Percentiles rank a stretch among this genome's conserved stretches.
Conservation (phyloP, 2,888 invertebrate genomes). For the Eristalis pertinax region DNA sequence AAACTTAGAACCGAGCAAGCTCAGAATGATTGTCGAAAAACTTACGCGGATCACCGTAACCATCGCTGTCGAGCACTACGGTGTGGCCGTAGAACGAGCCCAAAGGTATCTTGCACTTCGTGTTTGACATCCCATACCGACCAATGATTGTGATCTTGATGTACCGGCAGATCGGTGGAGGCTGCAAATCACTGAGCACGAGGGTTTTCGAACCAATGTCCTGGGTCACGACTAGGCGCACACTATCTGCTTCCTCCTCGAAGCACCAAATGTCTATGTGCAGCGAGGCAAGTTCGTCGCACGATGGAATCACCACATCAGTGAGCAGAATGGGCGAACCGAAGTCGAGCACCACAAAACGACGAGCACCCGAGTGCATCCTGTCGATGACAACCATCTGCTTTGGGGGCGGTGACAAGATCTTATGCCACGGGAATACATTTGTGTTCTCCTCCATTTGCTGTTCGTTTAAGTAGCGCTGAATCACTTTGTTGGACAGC, state of each 20-base stretch:
- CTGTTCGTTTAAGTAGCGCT: constrained; percentile 74
- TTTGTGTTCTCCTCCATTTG: constrained; percentile 68
- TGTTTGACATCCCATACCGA: constrained; percentile 94
- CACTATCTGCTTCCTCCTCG: constrained; percentile 92
- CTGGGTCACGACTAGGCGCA: constrained; percentile 90
- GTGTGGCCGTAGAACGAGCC: constrained; percentile 97
- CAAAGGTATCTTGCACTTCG: constrained; percentile 93
- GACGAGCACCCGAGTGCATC: constrained; percentile 96
- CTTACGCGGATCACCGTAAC: constrained; percentile 78
- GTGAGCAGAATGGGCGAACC: constrained; percentile 93
- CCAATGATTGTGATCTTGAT: constrained; percentile 96
- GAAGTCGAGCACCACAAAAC: constrained; percentile 95
- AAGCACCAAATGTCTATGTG: constrained; percentile 95
- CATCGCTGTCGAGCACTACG: constrained; percentile 87
- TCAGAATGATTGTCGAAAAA: not conserved
- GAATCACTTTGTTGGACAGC: constrained; percentile 70
- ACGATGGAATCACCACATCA: constrained; percentile 91
- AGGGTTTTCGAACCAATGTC: constrained; percentile 94
- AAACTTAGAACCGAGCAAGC: not conserved
- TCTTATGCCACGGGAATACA: constrained; percentile 88
- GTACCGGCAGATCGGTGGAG: constrained; percentile 93
- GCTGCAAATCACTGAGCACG: constrained; percentile 93
- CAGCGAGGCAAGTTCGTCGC: constrained; percentile 91
- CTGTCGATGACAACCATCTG: constrained; percentile 94
- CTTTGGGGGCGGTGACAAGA: constrained; percentile 90